Base-by-base conservation (phyloP, 2,113 vertebrate genomes). In the Anarrhichthys ocellatus region DNA sequence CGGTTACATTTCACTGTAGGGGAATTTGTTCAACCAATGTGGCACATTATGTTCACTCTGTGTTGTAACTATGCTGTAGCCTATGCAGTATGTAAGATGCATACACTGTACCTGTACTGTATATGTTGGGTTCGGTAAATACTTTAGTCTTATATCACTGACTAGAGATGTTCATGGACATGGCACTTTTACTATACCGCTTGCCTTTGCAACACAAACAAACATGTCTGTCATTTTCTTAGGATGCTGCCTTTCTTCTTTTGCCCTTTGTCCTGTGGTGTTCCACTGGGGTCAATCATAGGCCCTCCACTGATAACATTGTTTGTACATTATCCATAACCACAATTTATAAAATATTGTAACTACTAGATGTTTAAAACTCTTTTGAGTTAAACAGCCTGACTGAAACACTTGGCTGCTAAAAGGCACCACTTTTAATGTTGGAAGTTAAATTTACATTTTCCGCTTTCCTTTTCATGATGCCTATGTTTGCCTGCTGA, bases 1-100 rank as follows among this genome's bases (percentile, higher is more conserved):
- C 66, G 72, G 61, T 80, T 78, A 61, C 20, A 40, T 86, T 74
- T 87, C 40, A 82, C 54, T 46, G 52, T 34, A 18, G 73, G 72
- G 72, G 52, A 81, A 73, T 77, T 24, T 83, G 22, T 63, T 58
- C 9, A 77, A 85, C 36, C 20, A 74, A 52, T 59, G 38, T 50
- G 44, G 20, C 2, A 63, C 50, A 78, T 56, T 75, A 46, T 70
- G 24, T 58, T 59, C 9, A 17, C 32, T 38, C 27, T 34, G 5
- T 80, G n/a, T 56, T 11, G 44, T 73, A 67, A 78, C 74, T 52
- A 77, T 78, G 29, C 76, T 78, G 59, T 70, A 59, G 13, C 29
- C 36, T 36, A 29, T 44, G 1, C 4, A 59, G 2, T 36, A 17
- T 64, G 24, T 44, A 63, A 73, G 15, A 15, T 13, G 20, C 11